Evolutionary conservation across 2,797 vertebrate genomes (phyloP).

Genomic region (Hephaestus fuliginosus): DNA sequence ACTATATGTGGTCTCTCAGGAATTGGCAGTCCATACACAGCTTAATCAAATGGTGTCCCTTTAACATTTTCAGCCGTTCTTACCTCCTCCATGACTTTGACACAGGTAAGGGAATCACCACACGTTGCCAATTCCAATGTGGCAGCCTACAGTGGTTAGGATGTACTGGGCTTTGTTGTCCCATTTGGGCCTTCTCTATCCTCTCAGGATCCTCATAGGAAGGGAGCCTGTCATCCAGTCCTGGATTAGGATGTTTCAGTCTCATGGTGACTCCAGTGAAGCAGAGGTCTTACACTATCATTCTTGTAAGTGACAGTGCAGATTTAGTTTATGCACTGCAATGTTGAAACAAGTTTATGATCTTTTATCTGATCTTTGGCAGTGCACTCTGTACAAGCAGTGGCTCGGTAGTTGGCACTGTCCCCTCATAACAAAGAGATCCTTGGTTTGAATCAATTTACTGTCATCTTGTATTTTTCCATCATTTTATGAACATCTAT

Average conservation of each 20-base stretch:
- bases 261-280: conserved; percentile 55
- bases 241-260: conserved; percentile 68
- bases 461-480: too few species aligned
- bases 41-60: background rate
- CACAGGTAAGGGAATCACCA: conserved; percentile 95
- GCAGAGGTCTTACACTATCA: conserved; percentile 2
- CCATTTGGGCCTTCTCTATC: conserved; percentile 92
- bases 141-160: conserved; percentile 94
- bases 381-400: too few species aligned
- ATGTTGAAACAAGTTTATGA: conserved; percentile 39
- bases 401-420: too few species aligned
- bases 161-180: conserved; percentile 97
- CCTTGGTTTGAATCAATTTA: too few species aligned
- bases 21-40: too few species aligned
- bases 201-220: conserved; percentile 84
- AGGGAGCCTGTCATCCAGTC: conserved; percentile 68
- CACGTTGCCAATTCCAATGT: conserved; percentile 94
- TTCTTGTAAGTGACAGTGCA: conserved; percentile 18
- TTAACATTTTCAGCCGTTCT: background rate
- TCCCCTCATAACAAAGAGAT: too few species aligned
- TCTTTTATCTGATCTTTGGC: background rate
- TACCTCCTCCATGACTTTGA: conserved; percentile 96
- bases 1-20: background rate
- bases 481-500: too few species aligned
- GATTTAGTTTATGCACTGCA: background rate